Percentiles rank a stretch among this genome's conserved stretches.
Evolutionary conservation across 2,888 invertebrate species (phyloP).

Genomic region (Perithous albicinctus): DNA sequence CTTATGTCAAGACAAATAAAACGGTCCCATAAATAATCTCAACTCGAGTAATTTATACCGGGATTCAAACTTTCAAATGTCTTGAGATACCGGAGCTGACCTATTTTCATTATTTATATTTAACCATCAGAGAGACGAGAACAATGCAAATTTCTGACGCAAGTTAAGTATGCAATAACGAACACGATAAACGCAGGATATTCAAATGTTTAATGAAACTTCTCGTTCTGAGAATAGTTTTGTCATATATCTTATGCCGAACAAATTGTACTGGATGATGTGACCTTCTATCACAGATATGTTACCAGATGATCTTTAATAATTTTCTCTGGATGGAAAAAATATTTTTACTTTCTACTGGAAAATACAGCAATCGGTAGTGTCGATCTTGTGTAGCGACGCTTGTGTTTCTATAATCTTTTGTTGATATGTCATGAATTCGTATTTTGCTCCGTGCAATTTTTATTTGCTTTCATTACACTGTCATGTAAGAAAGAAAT

Average conservation of each 20-base stretch:
- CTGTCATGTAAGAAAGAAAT: too few relatives aligned
- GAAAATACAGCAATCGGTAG: too few relatives aligned
- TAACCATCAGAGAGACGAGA: background rate
- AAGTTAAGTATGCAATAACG: background rate
- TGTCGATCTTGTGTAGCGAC: too few relatives aligned
- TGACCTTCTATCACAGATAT: too few relatives aligned
- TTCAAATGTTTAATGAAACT: background rate
- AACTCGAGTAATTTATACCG: background rate
- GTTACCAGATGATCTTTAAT: too few relatives aligned
- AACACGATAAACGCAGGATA: background rate
- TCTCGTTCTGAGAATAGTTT: background rate
- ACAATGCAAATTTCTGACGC: constrained; percentile 1
- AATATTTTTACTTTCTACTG: too few relatives aligned
- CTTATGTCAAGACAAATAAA: background rate
- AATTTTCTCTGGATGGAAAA: too few relatives aligned
- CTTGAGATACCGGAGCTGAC: background rate
- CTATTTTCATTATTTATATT: constrained; percentile 3
- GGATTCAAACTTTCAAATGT: constrained; percentile 6
- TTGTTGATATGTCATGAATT: too few relatives aligned
- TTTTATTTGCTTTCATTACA: too few relatives aligned
- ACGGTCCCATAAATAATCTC: background rate
- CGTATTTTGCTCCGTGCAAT: too few relatives aligned
- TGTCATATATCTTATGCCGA: background rate
- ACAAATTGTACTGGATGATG: too few relatives aligned
- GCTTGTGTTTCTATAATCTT: too few relatives aligned